Percentiles rank a stretch among this genome's conserved stretches.
Conservation (phyloP, 2,113 vertebrate species). For the Pelecanoides urinatrix region DNA sequence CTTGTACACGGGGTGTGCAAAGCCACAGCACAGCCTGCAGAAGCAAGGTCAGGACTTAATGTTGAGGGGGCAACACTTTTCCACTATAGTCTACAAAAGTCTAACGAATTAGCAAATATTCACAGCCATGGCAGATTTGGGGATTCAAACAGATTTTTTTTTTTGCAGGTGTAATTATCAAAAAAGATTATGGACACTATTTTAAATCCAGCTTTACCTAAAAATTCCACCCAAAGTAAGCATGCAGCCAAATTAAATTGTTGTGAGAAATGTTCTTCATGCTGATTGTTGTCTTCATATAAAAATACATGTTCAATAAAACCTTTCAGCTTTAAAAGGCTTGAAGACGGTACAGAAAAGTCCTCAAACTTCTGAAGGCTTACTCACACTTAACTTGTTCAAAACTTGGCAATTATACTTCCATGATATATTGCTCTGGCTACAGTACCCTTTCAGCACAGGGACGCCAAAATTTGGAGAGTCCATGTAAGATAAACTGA, state of each 20-base stretch:
- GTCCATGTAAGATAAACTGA: neutral
- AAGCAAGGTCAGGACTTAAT: neutral
- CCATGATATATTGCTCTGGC: neutral
- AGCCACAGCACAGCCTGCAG: neutral
- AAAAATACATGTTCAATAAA: neutral
- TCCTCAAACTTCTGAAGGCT: neutral
- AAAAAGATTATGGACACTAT: neutral
- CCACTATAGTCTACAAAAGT: neutral
- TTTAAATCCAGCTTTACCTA: neutral
- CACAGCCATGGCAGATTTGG: neutral
- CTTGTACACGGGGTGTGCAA: too few relatives aligned
- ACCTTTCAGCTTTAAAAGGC: neutral
- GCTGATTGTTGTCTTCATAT: neutral
- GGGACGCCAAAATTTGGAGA: neutral
- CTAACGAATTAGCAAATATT: neutral
- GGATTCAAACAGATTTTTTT: neutral
- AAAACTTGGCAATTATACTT: neutral
- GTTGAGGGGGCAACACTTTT: neutral
- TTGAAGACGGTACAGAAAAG: neutral
- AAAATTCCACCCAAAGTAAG: neutral
- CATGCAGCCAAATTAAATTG: neutral
- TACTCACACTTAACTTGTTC: neutral
- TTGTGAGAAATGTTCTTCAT: neutral
- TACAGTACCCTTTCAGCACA: neutral
- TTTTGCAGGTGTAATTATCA: neutral